A percentile compares a stretch with the other conserved stretches of the same genome.
Evolutionary conservation across 2,113 vertebrate species (phyloP).

Genomic region (Thamnaconus septentrionalis): DNA sequence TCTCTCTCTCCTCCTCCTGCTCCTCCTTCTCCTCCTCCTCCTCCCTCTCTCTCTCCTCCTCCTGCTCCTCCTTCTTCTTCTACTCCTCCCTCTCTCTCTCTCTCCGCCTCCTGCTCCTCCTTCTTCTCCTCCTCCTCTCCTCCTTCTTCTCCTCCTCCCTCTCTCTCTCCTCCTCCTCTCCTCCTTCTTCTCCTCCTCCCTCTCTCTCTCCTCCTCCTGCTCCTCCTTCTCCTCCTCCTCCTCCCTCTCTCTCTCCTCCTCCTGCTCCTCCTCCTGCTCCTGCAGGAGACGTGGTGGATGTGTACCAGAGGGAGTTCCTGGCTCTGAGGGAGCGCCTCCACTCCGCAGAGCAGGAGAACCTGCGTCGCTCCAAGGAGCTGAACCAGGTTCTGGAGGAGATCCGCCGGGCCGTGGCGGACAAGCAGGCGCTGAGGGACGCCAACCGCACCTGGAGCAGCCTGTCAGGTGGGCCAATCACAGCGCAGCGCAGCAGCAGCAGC

Average conservation of each 20-base stretch:
- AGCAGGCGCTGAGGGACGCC: conserved; percentile 68
- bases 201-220: neutral
- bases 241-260: neutral
- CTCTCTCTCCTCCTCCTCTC: neutral
- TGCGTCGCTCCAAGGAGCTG: conserved; percentile 94
- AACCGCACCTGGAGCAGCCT: conserved; percentile 74
- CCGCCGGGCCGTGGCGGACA: conserved; percentile 88
- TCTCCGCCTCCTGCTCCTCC: neutral
- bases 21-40: too few relatives aligned
- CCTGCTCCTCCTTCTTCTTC: too few relatives aligned
- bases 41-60: neutral
- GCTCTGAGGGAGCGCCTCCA: conserved; percentile 91
- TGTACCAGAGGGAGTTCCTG: conserved; percentile 95
- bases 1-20: neutral
- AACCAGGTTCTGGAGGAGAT: conserved; percentile 98
- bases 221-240: neutral
- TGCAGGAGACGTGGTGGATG: conserved; percentile 89
- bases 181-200: too few relatives aligned
- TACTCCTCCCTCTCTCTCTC: too few relatives aligned
- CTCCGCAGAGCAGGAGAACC: conserved; percentile 93
- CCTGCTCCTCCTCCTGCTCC: neutral
- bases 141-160: too few relatives aligned
- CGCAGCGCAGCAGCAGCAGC: too few relatives aligned
- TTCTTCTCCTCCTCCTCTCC: too few relatives aligned
- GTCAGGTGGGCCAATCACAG: conserved; percentile 43